A percentile compares a stretch with the other conserved stretches of the same genome.
Evolutionary conservation across 1,140 invertebrate genomes (phyloP).

Genomic region (Drosophila nigrodunni): DNA sequence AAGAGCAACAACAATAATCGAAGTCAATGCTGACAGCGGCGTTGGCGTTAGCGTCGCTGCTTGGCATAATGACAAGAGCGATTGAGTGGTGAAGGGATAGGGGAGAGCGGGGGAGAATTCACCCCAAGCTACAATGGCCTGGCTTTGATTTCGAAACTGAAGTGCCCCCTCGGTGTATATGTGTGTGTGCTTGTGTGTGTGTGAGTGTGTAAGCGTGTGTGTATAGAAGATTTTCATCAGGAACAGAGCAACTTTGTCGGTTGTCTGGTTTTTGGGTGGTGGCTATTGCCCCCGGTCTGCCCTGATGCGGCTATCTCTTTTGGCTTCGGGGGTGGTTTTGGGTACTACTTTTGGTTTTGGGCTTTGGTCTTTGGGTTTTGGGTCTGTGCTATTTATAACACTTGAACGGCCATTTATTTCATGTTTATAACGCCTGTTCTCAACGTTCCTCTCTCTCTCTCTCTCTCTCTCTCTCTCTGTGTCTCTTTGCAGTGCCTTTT

Average conservation of each 20-base stretch:
- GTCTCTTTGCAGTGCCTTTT: conserved; percentile 74
- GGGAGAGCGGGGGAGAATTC: conserved; percentile 33
- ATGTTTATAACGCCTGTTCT: conserved; percentile 46
- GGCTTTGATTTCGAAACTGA: conserved; percentile 75
- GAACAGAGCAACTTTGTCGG: conserved; percentile 61
- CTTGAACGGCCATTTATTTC: conserved; percentile 53
- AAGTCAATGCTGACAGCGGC: not conserved
- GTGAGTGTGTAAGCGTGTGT: conserved; percentile 34
- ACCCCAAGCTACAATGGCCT: conserved; percentile 61
- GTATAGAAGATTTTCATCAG: conserved; percentile 75
- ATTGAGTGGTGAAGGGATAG: not conserved
- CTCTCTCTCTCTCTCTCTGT: not conserved
- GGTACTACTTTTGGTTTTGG: conserved; percentile 53
- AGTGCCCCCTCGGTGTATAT: conserved; percentile 52
- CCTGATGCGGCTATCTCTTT: conserved; percentile 51
- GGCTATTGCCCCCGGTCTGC: conserved; percentile 34
- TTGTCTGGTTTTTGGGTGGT: conserved; percentile 75
- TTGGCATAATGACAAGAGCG: conserved; percentile 60
- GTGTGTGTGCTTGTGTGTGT: conserved; percentile 28
- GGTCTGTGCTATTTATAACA: conserved; percentile 54
- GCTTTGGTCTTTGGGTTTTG: conserved; percentile 24
- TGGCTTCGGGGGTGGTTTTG: conserved; percentile 68
- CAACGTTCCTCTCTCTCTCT: conserved; percentile 14
- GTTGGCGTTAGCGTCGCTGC: conserved; percentile 29
- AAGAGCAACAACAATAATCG: conserved; percentile 1